These are phyloP conservation scores for Proteles cristata DNA, from an alignment of 2,113 vertebrate species.

Conservation along the genomic window DNA sequence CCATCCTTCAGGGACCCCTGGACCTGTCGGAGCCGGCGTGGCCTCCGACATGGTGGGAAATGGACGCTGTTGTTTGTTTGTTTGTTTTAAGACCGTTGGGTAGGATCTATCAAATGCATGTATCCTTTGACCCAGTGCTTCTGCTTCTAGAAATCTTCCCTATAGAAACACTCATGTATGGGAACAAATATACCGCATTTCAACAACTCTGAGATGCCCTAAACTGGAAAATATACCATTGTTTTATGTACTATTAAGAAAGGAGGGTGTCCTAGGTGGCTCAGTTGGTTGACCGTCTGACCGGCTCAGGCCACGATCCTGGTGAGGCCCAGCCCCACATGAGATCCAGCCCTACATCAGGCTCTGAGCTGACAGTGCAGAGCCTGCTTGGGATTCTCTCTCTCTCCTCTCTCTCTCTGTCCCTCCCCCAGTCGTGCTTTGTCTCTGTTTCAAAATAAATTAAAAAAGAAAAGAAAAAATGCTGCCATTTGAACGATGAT, in stretches of 20 bases:
- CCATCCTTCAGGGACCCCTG: too few species aligned
- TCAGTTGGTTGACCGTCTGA: too few species aligned
- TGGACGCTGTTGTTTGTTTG: not conserved
- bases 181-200: not conserved
- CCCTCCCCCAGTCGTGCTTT: too few species aligned
- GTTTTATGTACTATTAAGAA: not conserved
- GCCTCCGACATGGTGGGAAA: not conserved
- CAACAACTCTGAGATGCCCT: not conserved
- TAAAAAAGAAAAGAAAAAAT: not conserved
- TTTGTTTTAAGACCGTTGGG: not conserved
- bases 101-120: not conserved
- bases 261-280: too few species aligned
- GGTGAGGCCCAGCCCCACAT: too few species aligned
- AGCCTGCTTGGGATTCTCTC: too few species aligned
- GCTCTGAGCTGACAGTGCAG: too few species aligned
- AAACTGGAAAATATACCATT: not conserved
- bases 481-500: not conserved
- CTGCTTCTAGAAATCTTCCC: not conserved
- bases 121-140: not conserved
- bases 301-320: too few species aligned
- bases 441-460: too few species aligned
- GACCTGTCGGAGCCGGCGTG: too few species aligned
- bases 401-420: too few species aligned
- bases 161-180: not conserved
- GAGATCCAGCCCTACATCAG: too few species aligned